Percentiles rank a stretch among this genome's conserved stretches.
Evolutionary conservation across 2,888 invertebrate genomes (phyloP).

Genomic region (Schrankia costaestrigalis): DNA sequence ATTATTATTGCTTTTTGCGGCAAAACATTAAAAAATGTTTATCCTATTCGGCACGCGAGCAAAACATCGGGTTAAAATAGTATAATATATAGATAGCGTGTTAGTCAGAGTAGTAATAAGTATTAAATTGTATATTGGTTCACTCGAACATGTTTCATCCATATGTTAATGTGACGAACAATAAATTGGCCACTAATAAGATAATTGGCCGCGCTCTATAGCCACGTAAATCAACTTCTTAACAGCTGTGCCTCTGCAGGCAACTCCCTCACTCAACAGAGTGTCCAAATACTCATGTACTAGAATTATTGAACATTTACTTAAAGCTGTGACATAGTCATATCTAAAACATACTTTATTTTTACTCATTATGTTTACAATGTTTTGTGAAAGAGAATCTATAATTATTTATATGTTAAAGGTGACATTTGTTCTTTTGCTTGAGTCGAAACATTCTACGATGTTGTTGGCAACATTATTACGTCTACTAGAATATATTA

Average conservation of each 20-base stretch:
- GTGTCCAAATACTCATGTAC: slow-evolving; percentile 35
- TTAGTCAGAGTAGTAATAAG: too few relatives aligned
- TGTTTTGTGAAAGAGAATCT: slow-evolving; percentile 6
- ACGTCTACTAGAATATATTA: slow-evolving; percentile 24
- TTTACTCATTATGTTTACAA: slow-evolving; percentile 12
- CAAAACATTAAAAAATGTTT: too few relatives aligned
- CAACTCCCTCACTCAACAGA: slow-evolving; percentile 36
- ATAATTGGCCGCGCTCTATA: slow-evolving; percentile 75
- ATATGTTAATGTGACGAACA: slow-evolving; percentile 75
- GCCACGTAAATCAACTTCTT: slow-evolving; percentile 76
- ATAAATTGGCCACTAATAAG: slow-evolving; percentile 79
- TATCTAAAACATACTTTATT: slow-evolving; percentile 14
- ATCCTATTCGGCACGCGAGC: too few relatives aligned
- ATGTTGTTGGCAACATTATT: slow-evolving; percentile 17
- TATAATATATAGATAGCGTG: too few relatives aligned
- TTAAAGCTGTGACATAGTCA: slow-evolving; percentile 23
- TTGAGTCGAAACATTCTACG: slow-evolving; percentile 9
- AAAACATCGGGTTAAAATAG: too few relatives aligned
- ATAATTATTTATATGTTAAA: slow-evolving; percentile 18
- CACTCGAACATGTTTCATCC: slow-evolving; percentile 45
- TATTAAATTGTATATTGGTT: slow-evolving; percentile 28
- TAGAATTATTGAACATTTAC: slow-evolving; percentile 28
- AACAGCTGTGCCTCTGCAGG: slow-evolving; percentile 59
- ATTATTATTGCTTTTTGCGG: too few relatives aligned
- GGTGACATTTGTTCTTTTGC: slow-evolving; percentile 9